Base-by-base conservation (phyloP, 2,113 vertebrate genomes). In the Fregetta grallaria region DNA sequence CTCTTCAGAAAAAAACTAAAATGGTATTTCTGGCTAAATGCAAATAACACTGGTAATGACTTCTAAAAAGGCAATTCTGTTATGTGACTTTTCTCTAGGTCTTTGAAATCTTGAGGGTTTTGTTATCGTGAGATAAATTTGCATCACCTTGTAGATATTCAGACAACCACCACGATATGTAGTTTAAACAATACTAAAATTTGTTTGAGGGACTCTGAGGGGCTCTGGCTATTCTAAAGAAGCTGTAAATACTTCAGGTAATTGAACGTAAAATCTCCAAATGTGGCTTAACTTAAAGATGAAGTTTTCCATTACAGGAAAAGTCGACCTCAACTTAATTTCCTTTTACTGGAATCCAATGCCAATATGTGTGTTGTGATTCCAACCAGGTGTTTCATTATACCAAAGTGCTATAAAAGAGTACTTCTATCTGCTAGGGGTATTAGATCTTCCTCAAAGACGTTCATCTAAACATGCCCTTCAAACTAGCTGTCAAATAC, bases 311-410 rank as follows among this genome's bases (percentile, higher is more conserved):
- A 21, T 87, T 86, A 38, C 45, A 45, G 74, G 30, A 74, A 79
- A 87, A 84, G 61, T 75, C 13, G 6, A 52, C 86, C 34, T 92
- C 56, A 61, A 7, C 18, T 42, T 90, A 70, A 93, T 96, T 92
- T 95, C 34, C 44, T 88, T 75, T 86, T 78, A 32, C 53, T 86
- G 49, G 52, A 78, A 63, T 78, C 56, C 47, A 26, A 1, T 87
- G 40, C 38, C 70, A 65, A 1, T 55, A 25, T 34, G 16, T 81
- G 34, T 53, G 30, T 45, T 89, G 26, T 91, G 73, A 81, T 96
- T 94, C 80, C 65, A 82, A 0, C 23, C 70, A 89, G 70, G 84
- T 92, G 91, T 95, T 94, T 96, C 86, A 78, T 95, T 91, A 75
- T 72, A 78, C 50, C 44, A 15, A 40, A 81, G 79, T 59, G 49